phyloP scores from a whole-genome alignment of 1,140 invertebrate species.

The Leptopilina boulardi region DNA sequence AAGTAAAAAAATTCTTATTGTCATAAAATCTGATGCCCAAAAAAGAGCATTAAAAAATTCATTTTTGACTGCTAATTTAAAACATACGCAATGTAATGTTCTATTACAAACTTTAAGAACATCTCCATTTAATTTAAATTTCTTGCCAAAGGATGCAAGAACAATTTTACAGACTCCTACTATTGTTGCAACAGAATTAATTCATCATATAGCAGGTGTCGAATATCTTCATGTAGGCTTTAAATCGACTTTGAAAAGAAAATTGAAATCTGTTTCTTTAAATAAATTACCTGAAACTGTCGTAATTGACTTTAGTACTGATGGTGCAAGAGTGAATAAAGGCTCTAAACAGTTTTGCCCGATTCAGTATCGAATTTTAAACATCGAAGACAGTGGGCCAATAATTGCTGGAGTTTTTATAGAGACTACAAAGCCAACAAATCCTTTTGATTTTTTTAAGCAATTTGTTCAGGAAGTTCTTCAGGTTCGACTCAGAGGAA shows the following conservation, averaged over 20 bases:
- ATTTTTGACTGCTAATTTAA: too few relatives aligned
- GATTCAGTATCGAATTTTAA: too few relatives aligned
- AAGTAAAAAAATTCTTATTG: too few relatives aligned
- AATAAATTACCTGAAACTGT: conserved; percentile 22
- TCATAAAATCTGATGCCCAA: too few relatives aligned
- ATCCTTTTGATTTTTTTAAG: conserved; percentile 32
- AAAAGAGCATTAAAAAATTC: too few relatives aligned
- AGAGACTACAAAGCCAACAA: conserved; percentile 36
- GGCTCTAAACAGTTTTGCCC: background rate
- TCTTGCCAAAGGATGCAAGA: conserved; percentile 34
- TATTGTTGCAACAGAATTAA: conserved; percentile 3
- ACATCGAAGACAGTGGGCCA: conserved; percentile 28
- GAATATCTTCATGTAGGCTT: conserved; percentile 46
- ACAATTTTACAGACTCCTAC: conserved; percentile 40
- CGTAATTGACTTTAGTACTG: conserved; percentile 42
- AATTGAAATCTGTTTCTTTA: background rate
- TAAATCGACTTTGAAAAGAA: conserved; percentile 23
- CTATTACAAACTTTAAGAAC: too few relatives aligned
- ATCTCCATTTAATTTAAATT: background rate
- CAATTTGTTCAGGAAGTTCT: conserved; percentile 39
- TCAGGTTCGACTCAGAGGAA: background rate
- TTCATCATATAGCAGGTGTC: conserved; percentile 15
- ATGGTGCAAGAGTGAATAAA: conserved; percentile 38
- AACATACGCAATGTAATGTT: too few relatives aligned
- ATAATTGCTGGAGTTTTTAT: conserved; percentile 40